These are phyloP conservation scores for Toxotes jaculatrix DNA, from an alignment of 2,113 vertebrate species.

Conservation along the genomic window DNA sequence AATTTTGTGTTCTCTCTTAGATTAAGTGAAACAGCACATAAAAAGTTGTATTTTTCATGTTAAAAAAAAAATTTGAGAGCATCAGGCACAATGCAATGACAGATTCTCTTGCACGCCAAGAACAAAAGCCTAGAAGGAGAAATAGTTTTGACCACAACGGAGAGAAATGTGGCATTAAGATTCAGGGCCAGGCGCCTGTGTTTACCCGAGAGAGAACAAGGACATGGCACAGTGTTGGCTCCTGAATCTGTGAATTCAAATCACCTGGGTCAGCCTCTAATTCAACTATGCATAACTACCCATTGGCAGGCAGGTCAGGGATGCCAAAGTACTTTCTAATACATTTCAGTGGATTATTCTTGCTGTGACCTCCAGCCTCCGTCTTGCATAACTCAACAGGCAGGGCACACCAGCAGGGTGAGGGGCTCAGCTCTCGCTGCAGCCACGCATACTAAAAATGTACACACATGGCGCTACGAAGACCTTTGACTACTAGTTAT, in stretches of 20 bases:
- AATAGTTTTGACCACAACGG: slow-evolving; percentile 40
- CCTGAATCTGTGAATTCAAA: slow-evolving; percentile 59
- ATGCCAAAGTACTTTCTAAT: slow-evolving; percentile 50
- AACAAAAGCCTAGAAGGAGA: slow-evolving; percentile 35
- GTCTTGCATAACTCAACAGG: slow-evolving; percentile 42
- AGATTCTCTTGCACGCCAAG: background rate
- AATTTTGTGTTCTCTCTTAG: background rate
- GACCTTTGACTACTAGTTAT: background rate
- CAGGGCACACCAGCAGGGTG: background rate
- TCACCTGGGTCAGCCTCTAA: slow-evolving; percentile 57
- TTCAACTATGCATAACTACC: slow-evolving; percentile 58
- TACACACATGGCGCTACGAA: background rate
- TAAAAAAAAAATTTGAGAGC: background rate
- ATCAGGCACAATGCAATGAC: background rate
- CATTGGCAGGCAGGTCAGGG: slow-evolving; percentile 47
- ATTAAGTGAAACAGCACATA: background rate
- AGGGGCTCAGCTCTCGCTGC: background rate
- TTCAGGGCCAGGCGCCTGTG: slow-evolving; percentile 44
- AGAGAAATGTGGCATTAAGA: slow-evolving; percentile 49
- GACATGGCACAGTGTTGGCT: slow-evolving; percentile 63
- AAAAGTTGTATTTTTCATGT: background rate
- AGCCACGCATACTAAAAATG: slow-evolving; percentile 8
- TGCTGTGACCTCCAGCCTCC: slow-evolving; percentile 42
- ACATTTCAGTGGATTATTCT: slow-evolving; percentile 48
- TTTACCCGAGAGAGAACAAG: slow-evolving; percentile 62